Base-by-base conservation (phyloP, 2,888 invertebrate genomes). In the Hydrotaea diabolus region DNA sequence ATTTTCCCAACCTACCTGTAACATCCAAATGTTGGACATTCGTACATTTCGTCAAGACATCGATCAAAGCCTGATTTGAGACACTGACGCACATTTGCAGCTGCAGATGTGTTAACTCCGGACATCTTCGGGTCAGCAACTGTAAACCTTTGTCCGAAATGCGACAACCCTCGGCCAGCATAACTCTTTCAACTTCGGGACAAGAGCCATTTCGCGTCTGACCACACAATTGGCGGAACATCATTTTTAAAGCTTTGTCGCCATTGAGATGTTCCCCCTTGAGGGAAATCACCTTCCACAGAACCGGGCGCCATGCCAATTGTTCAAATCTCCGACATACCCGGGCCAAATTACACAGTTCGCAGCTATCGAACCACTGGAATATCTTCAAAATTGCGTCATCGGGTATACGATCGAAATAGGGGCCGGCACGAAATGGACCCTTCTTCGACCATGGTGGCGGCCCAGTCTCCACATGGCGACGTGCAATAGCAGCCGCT, bases 21-120 rank as follows among this genome's bases (percentile, higher is more conserved):
- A 97, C 94, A 92, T 97, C 97, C 71, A 98, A 94, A 92, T 97
- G 96, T 92, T 96, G 96, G 80, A 98, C 93, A 91, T 96, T 96
- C 85, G 95, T 94, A 91, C 97, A 96, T 89, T 96, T 95, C 3
- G 96, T 95, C 77, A 96, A 94, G 9, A 97, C 94, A 87, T 97
- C 97, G 76, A 95, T 95, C 74, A 98, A 92, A 0, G 96, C 95
- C 64, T 95, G 94, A 88, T 97, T 96, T 73, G 96, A 95, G 88
- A 97, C 94, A 82, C 94, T 94, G 73, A 94, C 93, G 87, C 96
- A 96, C 1, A 95, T 95, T 83, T 96, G 96, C 74, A 97, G 93
- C 85, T 97, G 96, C 76, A 98, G 93, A 89, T 96, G 96, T 5
- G 96, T 95, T 80, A 98, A 93, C 90, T 96, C 96, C 0, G 97